Conservation (phyloP, 2,888 invertebrate genomes). For the Gymnoscelis rufifasciata region DNA sequence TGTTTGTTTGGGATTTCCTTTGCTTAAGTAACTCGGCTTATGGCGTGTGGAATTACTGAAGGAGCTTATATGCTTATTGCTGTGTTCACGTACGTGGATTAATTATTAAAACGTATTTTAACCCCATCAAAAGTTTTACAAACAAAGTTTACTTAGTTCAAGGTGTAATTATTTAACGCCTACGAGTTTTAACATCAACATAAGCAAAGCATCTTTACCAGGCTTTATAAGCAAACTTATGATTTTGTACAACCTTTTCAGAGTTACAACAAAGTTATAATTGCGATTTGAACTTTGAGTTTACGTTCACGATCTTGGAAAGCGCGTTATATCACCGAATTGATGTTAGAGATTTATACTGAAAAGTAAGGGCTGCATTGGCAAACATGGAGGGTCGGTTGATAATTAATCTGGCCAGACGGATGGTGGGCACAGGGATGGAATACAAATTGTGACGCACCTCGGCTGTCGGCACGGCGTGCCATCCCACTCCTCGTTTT, state of each 20-base stretch:
- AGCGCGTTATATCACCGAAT: conserved; percentile 20
- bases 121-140: neutral
- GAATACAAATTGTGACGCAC: conserved; percentile 67
- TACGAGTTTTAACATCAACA: neutral
- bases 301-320: neutral
- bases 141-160: neutral
- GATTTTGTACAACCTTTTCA: conserved; percentile 28
- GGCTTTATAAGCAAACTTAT: conserved; percentile 29
- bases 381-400: conserved; percentile 65
- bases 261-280: conserved; percentile 37
- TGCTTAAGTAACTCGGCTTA: neutral
- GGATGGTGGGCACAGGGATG: conserved; percentile 53
- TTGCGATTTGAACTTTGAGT: conserved; percentile 28
- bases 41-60: neutral
- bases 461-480: conserved; percentile 35
- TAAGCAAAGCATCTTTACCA: conserved; percentile 5
- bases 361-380: conserved; percentile 69
- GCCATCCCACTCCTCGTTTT: conserved; percentile 16
- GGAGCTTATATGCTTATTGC: neutral
- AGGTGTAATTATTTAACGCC: too few species aligned
- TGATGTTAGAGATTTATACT: conserved; percentile 52
- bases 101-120: neutral
- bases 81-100: too few species aligned
- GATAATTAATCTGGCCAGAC: conserved; percentile 77
- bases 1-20: conserved; percentile 18